These are phyloP conservation scores for Crypturellus tataupa DNA, from an alignment of 2,797 vertebrate species.

Conservation along the genomic window DNA sequence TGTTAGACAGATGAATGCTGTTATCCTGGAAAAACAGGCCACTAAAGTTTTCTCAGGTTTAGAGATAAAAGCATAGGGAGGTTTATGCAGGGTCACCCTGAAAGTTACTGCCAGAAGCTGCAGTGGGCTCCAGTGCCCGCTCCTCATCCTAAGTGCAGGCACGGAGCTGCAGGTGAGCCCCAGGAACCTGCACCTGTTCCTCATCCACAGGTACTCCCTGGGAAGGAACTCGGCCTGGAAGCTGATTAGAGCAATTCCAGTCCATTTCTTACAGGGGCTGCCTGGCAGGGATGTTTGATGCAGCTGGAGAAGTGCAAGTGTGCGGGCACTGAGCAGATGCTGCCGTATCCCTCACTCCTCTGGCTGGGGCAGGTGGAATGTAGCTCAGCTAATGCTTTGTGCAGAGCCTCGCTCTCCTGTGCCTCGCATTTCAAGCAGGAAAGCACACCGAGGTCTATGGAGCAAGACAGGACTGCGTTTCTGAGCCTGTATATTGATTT, in stretches of 20 bases:
- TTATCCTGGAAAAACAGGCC: neutral
- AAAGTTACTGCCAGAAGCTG: neutral
- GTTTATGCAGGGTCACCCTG: neutral
- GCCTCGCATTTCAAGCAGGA: slow-evolving; percentile 7
- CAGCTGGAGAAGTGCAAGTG: neutral
- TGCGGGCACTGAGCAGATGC: slow-evolving; percentile 27
- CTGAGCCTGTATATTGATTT: slow-evolving; percentile 15
- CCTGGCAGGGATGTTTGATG: slow-evolving; percentile 18
- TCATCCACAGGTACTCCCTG: slow-evolving; percentile 17
- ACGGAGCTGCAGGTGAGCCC: neutral
- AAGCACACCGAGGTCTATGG: neutral
- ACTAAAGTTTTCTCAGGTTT: neutral
- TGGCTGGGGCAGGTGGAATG: neutral
- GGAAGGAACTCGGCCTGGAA: neutral
- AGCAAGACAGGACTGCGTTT: neutral
- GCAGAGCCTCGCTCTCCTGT: neutral
- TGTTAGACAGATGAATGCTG: neutral
- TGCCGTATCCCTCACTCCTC: neutral
- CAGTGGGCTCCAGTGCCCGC: neutral
- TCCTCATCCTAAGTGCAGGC: neutral
- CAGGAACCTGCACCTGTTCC: neutral
- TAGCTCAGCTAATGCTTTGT: slow-evolving; percentile 17
- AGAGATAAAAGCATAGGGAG: neutral
- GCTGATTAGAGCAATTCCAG: slow-evolving; percentile 33
- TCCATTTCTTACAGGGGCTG: slow-evolving; percentile 40